Evolutionary conservation across 2,888 invertebrate genomes (phyloP).

Genomic region (Drosophila rellima): DNA sequence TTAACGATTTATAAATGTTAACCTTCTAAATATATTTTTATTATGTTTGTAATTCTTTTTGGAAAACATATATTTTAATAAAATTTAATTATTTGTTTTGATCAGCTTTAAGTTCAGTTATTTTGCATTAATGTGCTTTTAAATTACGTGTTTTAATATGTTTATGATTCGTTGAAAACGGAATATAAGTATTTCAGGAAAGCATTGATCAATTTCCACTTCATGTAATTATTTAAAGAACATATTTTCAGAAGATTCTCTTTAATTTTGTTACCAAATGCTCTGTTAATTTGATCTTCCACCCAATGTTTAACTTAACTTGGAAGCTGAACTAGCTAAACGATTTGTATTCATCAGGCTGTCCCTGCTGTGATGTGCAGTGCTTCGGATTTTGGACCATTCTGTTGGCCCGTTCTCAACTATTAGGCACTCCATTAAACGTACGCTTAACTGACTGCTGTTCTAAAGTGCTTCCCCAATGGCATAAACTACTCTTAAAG

Average conservation of each 20-base stretch:
- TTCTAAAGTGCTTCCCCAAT: constrained; percentile 38
- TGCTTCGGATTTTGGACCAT: constrained; percentile 19
- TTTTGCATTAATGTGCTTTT: not conserved
- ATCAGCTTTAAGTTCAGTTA: not conserved
- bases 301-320: constrained; percentile 7
- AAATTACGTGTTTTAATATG: not conserved
- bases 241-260: not conserved
- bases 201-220: not conserved
- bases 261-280: constrained; percentile 9
- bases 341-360: constrained; percentile 45
- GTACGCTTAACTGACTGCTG: constrained; percentile 48
- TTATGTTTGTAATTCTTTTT: too few species aligned
- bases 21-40: too few species aligned
- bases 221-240: not conserved
- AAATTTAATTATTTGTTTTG: too few species aligned
- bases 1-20: too few species aligned
- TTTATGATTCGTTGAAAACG: not conserved
- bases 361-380: not conserved
- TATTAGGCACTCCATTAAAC: constrained; percentile 56
- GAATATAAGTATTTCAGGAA: not conserved
- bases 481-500: constrained; percentile 44
- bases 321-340: constrained; percentile 11
- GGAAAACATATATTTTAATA: too few species aligned
- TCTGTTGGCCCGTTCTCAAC: constrained; percentile 26
- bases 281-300: not conserved